Conservation (phyloP, 2,888 invertebrate genomes). For the Drosophila demipolita region DNA sequence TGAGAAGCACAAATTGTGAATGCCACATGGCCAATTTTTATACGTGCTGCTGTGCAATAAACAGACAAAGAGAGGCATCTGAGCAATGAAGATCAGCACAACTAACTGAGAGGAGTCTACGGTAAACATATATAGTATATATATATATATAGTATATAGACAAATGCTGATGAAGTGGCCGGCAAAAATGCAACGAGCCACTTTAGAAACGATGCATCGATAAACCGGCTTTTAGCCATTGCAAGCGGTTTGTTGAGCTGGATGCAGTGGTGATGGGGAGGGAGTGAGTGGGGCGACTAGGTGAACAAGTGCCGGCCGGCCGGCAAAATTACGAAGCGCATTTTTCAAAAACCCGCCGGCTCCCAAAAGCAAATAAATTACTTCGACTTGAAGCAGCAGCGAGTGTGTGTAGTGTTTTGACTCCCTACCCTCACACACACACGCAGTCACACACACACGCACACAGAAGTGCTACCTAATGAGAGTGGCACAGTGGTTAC, state of each 20-base stretch:
- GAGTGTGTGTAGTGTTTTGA: conserved; percentile 16
- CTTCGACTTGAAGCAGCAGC: conserved; percentile 34
- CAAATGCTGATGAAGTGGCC: conserved; percentile 57
- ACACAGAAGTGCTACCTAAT: conserved; percentile 37
- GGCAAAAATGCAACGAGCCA: conserved; percentile 69
- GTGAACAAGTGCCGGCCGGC: conserved; percentile 61
- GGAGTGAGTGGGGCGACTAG: conserved; percentile 27
- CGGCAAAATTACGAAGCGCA: conserved; percentile 32
- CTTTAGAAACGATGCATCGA: conserved; percentile 59
- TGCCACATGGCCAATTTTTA: conserved; percentile 53
- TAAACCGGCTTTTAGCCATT: conserved; percentile 67
- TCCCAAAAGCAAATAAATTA: conserved; percentile 35
- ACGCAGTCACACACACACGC: background rate
- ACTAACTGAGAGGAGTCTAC: conserved; percentile 30
- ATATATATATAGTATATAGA: conserved; percentile 30
- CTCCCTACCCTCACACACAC: conserved; percentile 7
- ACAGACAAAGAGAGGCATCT: background rate
- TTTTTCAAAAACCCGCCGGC: conserved; percentile 19
- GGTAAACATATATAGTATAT: conserved; percentile 14
- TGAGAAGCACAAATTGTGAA: conserved; percentile 7
- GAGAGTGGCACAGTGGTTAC: conserved; percentile 61
- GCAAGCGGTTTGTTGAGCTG: conserved; percentile 4
- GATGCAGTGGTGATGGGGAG: conserved; percentile 3
- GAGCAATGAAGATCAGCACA: conserved; percentile 28
- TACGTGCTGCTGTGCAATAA: conserved; percentile 54